Percentiles rank a stretch among this genome's conserved stretches.
phyloP scores from a whole-genome alignment of 2,888 invertebrate species.

The Apotomis betuletana region DNA sequence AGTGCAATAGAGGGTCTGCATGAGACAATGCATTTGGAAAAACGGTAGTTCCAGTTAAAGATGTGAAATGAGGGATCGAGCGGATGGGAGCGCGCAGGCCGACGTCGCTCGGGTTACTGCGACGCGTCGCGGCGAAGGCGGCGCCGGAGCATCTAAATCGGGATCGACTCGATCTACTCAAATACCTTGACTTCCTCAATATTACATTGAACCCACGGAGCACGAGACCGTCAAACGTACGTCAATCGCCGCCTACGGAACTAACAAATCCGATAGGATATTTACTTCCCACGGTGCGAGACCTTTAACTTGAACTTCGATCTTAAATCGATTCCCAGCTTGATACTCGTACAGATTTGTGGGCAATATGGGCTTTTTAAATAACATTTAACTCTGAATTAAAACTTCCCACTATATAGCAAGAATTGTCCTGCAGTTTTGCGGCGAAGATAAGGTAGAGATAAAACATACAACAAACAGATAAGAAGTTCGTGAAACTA shows the following conservation, averaged over 20 bases:
- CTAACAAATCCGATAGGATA: conserved; percentile 51
- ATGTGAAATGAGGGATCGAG: conserved; percentile 59
- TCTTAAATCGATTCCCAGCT: conserved; percentile 1
- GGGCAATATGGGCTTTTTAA: not conserved
- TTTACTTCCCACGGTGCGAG: conserved; percentile 51
- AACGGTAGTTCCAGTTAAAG: conserved; percentile 59
- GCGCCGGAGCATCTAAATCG: conserved; percentile 82
- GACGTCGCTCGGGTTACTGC: conserved; percentile 80
- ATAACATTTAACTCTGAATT: too few species aligned
- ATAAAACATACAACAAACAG: conserved; percentile 60
- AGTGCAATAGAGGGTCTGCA: conserved; percentile 27
- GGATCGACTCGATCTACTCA: conserved; percentile 82
- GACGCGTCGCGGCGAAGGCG: conserved; percentile 78
- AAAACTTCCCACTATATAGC: not conserved
- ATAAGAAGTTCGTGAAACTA: conserved; percentile 53
- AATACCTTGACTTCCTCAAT: conserved; percentile 84
- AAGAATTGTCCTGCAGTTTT: conserved; percentile 26
- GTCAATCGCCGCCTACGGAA: conserved; percentile 78
- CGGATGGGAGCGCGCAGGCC: conserved; percentile 74
- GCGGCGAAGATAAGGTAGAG: conserved; percentile 56
- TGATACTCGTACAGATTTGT: not conserved
- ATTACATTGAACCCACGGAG: conserved; percentile 82
- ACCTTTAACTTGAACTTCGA: conserved; percentile 41
- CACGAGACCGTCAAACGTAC: conserved; percentile 78
- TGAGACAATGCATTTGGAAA: conserved; percentile 58